Base-by-base conservation (phyloP, 1,140 invertebrate species). In the Hypothenemus hampei region DNA sequence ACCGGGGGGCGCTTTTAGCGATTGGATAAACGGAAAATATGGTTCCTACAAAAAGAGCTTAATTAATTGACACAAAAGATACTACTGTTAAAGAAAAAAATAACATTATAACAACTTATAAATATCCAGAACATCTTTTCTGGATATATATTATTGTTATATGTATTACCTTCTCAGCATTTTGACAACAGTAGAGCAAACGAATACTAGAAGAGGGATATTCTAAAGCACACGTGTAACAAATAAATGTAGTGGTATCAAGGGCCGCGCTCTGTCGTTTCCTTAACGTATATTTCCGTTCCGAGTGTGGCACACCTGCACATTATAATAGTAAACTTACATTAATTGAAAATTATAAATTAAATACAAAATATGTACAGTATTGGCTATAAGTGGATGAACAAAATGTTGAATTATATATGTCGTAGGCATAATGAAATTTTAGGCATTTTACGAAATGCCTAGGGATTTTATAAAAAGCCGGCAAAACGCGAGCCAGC, bases 1-100 rank as follows among this genome's bases (percentile, higher is more conserved):
- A 62, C 90, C 89, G 37, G 81, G 79, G 29, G 86, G 87, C 45
- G 86, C 81, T 69, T 82, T 84, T 58, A 92, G 73, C 57, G 81
- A 80, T 65, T 83, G 84, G 48, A 95, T 85, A 73, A 90, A 91
- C 1, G 91, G 89, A 75, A 89, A 94, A 72, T 87, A 93, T 18
- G 89, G 85, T 69, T 94, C 90, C 48, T 53, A 13, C 10, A 40
- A 49, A 22, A 21, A 33, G 21, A 53, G 31, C 8, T 19, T 3
- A 18, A 36, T 36, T 22, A 18, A 26, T 1, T 15, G 16, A 37
- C 35, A 37, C 11, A 37, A 1, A 1, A 15, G 16, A 13, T 4
- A 11, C 7, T 7, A 7, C 35, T 16, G 1, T 10, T 15, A 37
- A 15, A 7, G 35, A 15, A 4, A 37, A n/a, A n/a, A n/a, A n/a